Conservation (phyloP, 1,140 invertebrate genomes). For the Aphidius gifuensis region DNA sequence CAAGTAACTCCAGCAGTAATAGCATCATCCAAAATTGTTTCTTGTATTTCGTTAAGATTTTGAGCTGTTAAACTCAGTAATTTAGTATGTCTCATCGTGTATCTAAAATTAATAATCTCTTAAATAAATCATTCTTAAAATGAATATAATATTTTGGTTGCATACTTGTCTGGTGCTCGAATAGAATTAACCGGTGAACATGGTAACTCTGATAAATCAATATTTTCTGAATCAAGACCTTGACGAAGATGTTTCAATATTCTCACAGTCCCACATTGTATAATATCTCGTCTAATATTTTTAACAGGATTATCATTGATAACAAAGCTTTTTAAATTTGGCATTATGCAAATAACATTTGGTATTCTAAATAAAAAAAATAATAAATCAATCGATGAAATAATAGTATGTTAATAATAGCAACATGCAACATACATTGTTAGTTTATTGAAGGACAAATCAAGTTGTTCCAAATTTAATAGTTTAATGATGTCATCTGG, state of each 20-base stretch:
- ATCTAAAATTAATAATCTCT: conserved; percentile 52
- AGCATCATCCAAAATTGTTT: conserved; percentile 69
- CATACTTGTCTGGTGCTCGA: conserved; percentile 68
- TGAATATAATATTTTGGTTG: conserved; percentile 11
- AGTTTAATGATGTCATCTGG: conserved; percentile 76
- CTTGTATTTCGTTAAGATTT: conserved; percentile 64
- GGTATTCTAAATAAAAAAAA: conserved; percentile 64
- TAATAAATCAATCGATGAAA: conserved; percentile 13
- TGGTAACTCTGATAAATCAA: conserved; percentile 38
- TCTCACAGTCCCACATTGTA: conserved; percentile 75
- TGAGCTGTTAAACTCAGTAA: conserved; percentile 66
- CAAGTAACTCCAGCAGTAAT: conserved; percentile 67
- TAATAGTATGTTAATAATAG: neutral
- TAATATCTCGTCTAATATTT: conserved; percentile 71
- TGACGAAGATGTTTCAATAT: conserved; percentile 78
- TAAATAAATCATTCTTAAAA: conserved; percentile 7
- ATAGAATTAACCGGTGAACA: conserved; percentile 25
- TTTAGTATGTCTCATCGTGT: conserved; percentile 70
- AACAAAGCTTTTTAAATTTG: conserved; percentile 77
- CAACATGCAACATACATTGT: conserved; percentile 57
- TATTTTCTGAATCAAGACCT: conserved; percentile 51
- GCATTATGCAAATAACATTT: conserved; percentile 68
- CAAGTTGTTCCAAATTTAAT: conserved; percentile 72
- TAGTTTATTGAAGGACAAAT: conserved; percentile 79
- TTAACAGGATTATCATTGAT: conserved; percentile 81